Conservation (phyloP, 2,797 vertebrate genomes). For the Ctenopoma kingsleyae region DNA sequence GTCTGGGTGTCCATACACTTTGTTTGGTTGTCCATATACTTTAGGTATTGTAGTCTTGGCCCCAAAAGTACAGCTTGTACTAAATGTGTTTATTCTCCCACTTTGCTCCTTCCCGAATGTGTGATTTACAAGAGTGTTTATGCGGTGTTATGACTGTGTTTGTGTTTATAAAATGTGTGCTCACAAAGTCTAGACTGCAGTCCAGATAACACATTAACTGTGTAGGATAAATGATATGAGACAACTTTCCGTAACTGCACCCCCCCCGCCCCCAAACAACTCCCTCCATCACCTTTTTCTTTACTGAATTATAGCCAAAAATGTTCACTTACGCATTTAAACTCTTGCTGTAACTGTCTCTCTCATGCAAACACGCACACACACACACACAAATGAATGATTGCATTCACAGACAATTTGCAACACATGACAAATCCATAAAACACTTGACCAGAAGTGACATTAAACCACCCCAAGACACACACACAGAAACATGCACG, state of each 20-base stretch:
- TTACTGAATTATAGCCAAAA: constrained; percentile 18
- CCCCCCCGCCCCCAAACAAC: neutral
- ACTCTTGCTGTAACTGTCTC: neutral
- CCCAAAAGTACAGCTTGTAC: constrained; percentile 1
- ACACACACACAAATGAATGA: neutral
- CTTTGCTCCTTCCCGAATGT: no score
- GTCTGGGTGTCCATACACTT: neutral
- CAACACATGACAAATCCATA: constrained; percentile 41
- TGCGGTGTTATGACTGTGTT: constrained; percentile 9
- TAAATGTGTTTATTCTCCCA: neutral
- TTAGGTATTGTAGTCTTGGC: neutral
- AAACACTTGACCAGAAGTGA: constrained; percentile 35
- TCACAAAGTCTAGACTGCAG: constrained; percentile 36
- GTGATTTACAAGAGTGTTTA: constrained; percentile 36
- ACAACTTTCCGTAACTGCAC: constrained; percentile 13
- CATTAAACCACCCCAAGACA: constrained; percentile 13
- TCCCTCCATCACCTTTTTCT: no score
- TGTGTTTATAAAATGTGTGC: constrained; percentile 26
- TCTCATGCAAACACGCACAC: neutral
- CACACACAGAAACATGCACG: neutral
- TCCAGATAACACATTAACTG: constrained; percentile 11
- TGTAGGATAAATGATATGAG: constrained; percentile 23
- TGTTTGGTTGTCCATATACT: no score
- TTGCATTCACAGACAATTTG: constrained; percentile 41
- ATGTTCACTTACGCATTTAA: constrained; percentile 3